Evolutionary conservation across 2,797 vertebrate genomes (phyloP).

Genomic region (Neosalanx taihuensis): DNA sequence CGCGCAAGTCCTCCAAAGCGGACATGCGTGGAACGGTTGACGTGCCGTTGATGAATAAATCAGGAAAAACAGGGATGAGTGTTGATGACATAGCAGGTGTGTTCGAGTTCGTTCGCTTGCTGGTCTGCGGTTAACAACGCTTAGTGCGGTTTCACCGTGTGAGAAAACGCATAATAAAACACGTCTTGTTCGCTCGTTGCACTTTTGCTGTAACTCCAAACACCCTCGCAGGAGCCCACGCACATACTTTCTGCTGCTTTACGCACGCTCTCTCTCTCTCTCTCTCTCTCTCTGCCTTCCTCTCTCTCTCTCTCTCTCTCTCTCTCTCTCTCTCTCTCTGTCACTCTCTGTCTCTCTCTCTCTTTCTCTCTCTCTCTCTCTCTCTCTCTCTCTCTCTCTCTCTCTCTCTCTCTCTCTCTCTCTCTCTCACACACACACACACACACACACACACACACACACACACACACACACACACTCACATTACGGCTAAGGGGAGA

Average conservation of each 20-base stretch:
- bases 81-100: background rate
- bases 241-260: background rate
- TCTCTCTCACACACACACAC: too few species aligned
- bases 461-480: background rate
- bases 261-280: background rate
- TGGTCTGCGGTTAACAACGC: background rate
- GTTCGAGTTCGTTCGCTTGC: background rate
- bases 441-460: too few species aligned
- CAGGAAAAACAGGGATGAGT: background rate
- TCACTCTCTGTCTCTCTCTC: too few species aligned
- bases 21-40: background rate
- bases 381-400: too few species aligned
- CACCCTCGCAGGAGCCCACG: background rate
- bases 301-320: too few species aligned
- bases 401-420: too few species aligned
- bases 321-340: too few species aligned
- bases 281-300: background rate
- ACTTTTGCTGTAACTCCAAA: background rate
- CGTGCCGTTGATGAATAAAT: background rate
- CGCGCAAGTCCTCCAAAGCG: background rate
- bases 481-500: background rate
- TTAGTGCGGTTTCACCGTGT: background rate
- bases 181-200: background rate
- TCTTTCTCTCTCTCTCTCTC: background rate
- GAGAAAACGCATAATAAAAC: background rate